Percentiles rank a stretch among this genome's conserved stretches.
phyloP scores from a whole-genome alignment of 2,113 vertebrate genomes.

The Neogobius melanostomus region DNA sequence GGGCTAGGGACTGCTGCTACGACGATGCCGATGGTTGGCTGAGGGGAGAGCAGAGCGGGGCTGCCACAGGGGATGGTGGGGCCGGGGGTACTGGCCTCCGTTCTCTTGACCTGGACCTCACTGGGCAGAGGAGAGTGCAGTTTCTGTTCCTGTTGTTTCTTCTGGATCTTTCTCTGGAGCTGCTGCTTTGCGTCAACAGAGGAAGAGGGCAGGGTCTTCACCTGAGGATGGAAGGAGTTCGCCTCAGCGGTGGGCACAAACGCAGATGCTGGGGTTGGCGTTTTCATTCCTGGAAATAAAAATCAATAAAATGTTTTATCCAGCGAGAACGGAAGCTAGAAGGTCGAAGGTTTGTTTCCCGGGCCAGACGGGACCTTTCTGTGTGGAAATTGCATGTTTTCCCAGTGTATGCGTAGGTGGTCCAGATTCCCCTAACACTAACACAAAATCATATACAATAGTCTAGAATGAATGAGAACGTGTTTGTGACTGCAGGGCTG shows the following conservation, averaged over 20 bases:
- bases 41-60: conserved; percentile 93
- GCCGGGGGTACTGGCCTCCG: conserved; percentile 80
- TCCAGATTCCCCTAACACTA: too few relatives aligned
- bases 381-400: too few relatives aligned
- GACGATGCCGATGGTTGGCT: conserved; percentile 97
- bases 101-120: conserved; percentile 85
- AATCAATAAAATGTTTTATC: not conserved
- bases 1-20: conserved; percentile 94
- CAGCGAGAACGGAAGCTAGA: not conserved
- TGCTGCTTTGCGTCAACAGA: conserved; percentile 97
- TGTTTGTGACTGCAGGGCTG: too few relatives aligned
- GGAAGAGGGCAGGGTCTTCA: conserved; percentile 94
- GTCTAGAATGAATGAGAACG: too few relatives aligned
- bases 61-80: conserved; percentile 88
- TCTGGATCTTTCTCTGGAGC: conserved; percentile 97
- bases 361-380: too few relatives aligned
- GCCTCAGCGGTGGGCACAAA: conserved; percentile 95
- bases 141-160: conserved; percentile 99
- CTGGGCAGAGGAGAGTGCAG: conserved; percentile 91
- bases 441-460: too few relatives aligned
- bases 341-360: too few relatives aligned
- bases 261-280: conserved; percentile 89
- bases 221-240: conserved; percentile 95
- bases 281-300: conserved; percentile 84
- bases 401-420: too few relatives aligned